Evolutionary conservation across 1,140 invertebrate genomes (phyloP).

Genomic region (Halyomorpha halys): DNA sequence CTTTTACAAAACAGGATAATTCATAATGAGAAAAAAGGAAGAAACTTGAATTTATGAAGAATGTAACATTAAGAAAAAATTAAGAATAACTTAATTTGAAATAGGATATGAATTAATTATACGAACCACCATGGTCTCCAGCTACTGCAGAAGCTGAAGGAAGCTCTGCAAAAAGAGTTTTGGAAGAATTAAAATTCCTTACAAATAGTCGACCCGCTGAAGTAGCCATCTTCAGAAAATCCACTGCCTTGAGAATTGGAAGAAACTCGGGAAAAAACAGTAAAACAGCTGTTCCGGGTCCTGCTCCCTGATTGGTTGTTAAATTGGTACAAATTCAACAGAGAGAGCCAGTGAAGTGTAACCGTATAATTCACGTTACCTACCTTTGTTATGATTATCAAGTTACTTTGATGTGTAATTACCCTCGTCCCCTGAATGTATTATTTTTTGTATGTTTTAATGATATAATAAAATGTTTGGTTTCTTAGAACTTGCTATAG

Average conservation of each 20-base stretch:
- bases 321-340: too few relatives aligned
- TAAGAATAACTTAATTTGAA: too few relatives aligned
- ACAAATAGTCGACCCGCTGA: not conserved
- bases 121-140: conserved; percentile 20
- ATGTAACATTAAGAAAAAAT: too few relatives aligned
- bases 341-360: not conserved
- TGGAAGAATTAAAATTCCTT: conserved; percentile 9
- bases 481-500: conserved; percentile 1
- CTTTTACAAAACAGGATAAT: too few relatives aligned
- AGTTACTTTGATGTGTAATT: too few relatives aligned
- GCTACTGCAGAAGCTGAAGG: conserved; percentile 11
- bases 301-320: too few relatives aligned
- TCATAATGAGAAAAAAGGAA: too few relatives aligned
- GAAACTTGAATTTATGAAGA: too few relatives aligned
- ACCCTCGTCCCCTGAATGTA: not conserved
- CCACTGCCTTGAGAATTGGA: not conserved
- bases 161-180: not conserved
- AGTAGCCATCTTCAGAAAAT: conserved; percentile 1
- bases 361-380: not conserved
- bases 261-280: not conserved
- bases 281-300: not conserved
- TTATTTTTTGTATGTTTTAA: conserved; percentile 12
- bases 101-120: conserved; percentile 5
- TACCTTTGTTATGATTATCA: not conserved
- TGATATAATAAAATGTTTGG: conserved; percentile 10